These are phyloP conservation scores for Spinus olivaceus DNA, from an alignment of 2,797 vertebrate species.

Conservation along the genomic window DNA sequence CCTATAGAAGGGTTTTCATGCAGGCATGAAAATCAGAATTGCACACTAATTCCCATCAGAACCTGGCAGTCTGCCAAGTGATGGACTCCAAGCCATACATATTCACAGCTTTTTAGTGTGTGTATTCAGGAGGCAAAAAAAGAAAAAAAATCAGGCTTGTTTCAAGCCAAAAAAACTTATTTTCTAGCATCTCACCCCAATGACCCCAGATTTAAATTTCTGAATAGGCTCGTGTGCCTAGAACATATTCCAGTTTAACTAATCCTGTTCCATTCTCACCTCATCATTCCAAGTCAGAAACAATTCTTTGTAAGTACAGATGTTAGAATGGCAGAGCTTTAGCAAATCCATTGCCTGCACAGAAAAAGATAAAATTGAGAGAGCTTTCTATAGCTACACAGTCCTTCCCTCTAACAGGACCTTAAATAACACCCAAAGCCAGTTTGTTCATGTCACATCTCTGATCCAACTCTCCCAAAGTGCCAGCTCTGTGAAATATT, in stretches of 20 bases:
- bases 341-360: constrained; percentile 65
- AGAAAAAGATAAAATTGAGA: not conserved
- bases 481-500: not conserved
- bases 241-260: not conserved
- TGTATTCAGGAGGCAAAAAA: not conserved
- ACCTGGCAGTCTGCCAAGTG: not conserved
- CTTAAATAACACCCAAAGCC: not conserved
- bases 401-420: not conserved
- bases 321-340: constrained; percentile 61
- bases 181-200: not conserved
- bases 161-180: not conserved
- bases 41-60: not conserved
- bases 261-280: constrained; percentile 48
- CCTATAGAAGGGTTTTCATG: not conserved
- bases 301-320: constrained; percentile 72
- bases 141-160: not conserved
- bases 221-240: not conserved
- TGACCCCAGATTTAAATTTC: not conserved
- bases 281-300: constrained; percentile 72
- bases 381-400: not conserved
- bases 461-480: not conserved
- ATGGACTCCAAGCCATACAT: not conserved
- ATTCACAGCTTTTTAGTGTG: not conserved
- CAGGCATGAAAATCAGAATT: not conserved
- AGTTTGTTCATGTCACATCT: not conserved